A percentile compares a stretch with the other conserved stretches of the same genome.
Conservation (phyloP, 2,797 vertebrate species). For the Tenualosa thibaudeaui region DNA sequence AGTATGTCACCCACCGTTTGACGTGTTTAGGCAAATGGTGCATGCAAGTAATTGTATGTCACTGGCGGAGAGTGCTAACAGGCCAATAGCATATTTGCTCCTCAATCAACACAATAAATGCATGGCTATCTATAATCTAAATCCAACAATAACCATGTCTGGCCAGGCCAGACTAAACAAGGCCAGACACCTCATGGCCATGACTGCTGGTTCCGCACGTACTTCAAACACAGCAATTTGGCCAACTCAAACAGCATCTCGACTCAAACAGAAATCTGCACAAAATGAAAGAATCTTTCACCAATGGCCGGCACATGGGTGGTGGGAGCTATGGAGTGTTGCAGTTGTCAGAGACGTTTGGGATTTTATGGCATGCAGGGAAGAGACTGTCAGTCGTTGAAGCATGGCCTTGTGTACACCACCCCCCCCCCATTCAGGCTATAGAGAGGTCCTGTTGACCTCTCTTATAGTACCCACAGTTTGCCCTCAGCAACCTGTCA, state of each 20-base stretch:
- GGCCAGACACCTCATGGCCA: constrained; percentile 36
- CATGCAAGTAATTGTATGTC: constrained; percentile 6
- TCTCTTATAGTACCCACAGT: neutral
- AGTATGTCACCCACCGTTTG: neutral
- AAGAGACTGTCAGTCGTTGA: neutral
- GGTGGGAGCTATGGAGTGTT: neutral
- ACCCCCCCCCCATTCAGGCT: neutral
- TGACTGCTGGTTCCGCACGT: constrained; percentile 26
- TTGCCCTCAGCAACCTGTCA: neutral
- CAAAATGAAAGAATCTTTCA: constrained; percentile 14
- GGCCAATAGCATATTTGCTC: neutral
- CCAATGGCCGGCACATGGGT: neutral
- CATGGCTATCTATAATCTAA: constrained; percentile 42
- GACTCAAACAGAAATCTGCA: constrained; percentile 10
- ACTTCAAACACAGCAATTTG: constrained; percentile 48
- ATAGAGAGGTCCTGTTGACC: neutral
- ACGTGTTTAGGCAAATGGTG: neutral
- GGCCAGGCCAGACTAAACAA: constrained; percentile 49
- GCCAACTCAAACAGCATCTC: constrained; percentile 36
- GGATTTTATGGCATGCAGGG: neutral
- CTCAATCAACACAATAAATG: constrained; percentile 35
- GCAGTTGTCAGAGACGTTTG: neutral
- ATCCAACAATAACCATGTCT: constrained; percentile 39
- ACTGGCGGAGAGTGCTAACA: neutral
- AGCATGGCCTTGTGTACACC: neutral